Evolutionary conservation across 2,113 vertebrate genomes (phyloP), one percentile per base, ranked within the genome.

Genomic region (Daphoenositta chrysoptera): DNA sequence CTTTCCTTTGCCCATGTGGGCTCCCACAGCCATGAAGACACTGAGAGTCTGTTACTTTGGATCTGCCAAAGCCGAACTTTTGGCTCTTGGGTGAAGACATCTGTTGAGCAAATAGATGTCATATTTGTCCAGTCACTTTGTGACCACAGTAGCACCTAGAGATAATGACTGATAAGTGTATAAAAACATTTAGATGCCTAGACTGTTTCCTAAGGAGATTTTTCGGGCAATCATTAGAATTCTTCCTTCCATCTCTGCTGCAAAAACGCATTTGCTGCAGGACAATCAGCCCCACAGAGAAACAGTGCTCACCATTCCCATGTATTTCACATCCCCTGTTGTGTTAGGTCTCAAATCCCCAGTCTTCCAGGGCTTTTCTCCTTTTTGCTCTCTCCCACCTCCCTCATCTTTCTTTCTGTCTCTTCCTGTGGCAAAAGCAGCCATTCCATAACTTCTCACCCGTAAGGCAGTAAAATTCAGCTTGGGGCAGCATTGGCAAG

Each of bases 231-330:
- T 6, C 37, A 45, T 35, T 80, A 48, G 14, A 83, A 81, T 33
- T 83, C 7, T 6, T 80, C 33, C 11, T 68, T 83, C 51, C 12
- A 6, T 44, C n/a, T 70, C 42, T 31, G 19, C 27, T 47, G 6
- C 0, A 0, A 75, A 69, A 12, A 15, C 1, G 0, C 26, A 45
- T n/a, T 68, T 71, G 26, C 39, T 83, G 28, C 2, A 1, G 35
- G 22, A 86, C 1, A 61, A 63, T 37, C 10, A 11, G 10, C 27
- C 24, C 3, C 3, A 1, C 14, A 81, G 24, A 60, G 31, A 86
- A 76, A 44, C 13, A 42, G 6, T 11, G 22, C 13, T 71, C 10
- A 9, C 19, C 17, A 39, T 65, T n/a, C 31, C 31, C 26, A 21
- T 21, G 2, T 9, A 40, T 50, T 71, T 90, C 56, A 75, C 19